A percentile compares a stretch with the other conserved stretches of the same genome.
phyloP scores from a whole-genome alignment of 2,797 vertebrate species.

The Selene dorsalis region DNA sequence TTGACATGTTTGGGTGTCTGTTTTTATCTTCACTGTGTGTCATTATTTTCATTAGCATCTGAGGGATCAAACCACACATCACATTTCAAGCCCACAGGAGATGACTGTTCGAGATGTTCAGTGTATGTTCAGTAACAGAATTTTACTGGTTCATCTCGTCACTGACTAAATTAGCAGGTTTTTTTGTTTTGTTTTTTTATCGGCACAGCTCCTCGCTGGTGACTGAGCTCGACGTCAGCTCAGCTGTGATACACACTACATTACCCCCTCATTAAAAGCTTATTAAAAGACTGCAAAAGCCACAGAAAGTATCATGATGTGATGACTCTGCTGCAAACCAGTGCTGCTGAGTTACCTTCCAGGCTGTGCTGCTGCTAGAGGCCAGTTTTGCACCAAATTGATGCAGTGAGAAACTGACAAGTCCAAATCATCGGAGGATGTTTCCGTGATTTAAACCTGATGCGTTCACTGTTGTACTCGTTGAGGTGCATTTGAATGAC shows the following conservation, averaged over 20 bases:
- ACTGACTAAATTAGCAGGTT: slow-evolving; percentile 2
- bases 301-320: background rate
- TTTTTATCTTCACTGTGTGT: background rate
- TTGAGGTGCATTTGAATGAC: background rate
- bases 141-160: background rate
- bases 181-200: background rate
- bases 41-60: background rate
- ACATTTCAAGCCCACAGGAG: background rate
- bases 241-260: slow-evolving; percentile 17
- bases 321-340: background rate
- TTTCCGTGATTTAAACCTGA: background rate
- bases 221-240: slow-evolving; percentile 18
- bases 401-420: background rate
- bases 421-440: background rate
- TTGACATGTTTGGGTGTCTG: background rate
- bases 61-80: background rate
- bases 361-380: background rate
- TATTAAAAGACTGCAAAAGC: background rate
- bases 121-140: slow-evolving; percentile 1
- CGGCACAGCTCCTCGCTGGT: background rate
- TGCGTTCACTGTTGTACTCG: background rate
- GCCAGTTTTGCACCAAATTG: background rate
- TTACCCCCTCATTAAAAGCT: slow-evolving; percentile 16
- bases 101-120: background rate
- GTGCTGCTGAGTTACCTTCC: background rate